Percentiles rank a stretch among this genome's conserved stretches.
Evolutionary conservation across 2,888 invertebrate genomes (phyloP).

Genomic region (Archips crataeganus): DNA sequence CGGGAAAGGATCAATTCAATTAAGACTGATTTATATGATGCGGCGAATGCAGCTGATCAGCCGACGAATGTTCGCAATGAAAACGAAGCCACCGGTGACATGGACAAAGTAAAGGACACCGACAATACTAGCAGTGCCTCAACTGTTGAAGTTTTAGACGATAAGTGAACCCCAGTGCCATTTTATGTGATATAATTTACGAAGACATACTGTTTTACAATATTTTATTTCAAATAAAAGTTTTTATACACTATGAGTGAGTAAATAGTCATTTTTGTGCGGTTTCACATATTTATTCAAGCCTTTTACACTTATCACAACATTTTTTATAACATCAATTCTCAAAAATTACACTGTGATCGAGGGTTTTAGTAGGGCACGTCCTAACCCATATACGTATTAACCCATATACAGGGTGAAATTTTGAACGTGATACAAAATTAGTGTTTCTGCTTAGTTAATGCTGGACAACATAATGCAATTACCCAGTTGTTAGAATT

Average conservation of each 20-base stretch:
- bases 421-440: no score
- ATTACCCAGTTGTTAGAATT: no score
- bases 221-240: constrained; percentile 16
- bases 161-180: constrained; percentile 63
- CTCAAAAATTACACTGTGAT: background rate
- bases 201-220: background rate
- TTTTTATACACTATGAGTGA: constrained; percentile 1
- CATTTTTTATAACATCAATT: no score
- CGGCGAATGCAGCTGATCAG: constrained; percentile 29
- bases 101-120: constrained; percentile 62
- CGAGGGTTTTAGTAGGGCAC: no score
- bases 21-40: constrained; percentile 66
- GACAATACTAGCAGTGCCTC: constrained; percentile 81
- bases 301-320: background rate
- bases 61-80: background rate
- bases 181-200: constrained; percentile 7
- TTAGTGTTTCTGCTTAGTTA: no score
- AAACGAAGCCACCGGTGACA: constrained; percentile 48
- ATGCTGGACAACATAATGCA: no score
- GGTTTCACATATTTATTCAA: background rate
- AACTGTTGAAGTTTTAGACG: constrained; percentile 79
- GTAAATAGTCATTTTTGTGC: background rate
- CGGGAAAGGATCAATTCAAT: constrained; percentile 69
- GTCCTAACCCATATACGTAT: background rate
- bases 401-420: background rate